phyloP scores from a whole-genome alignment of 2,113 vertebrate genomes.

The Saguinus imperator region DNA sequence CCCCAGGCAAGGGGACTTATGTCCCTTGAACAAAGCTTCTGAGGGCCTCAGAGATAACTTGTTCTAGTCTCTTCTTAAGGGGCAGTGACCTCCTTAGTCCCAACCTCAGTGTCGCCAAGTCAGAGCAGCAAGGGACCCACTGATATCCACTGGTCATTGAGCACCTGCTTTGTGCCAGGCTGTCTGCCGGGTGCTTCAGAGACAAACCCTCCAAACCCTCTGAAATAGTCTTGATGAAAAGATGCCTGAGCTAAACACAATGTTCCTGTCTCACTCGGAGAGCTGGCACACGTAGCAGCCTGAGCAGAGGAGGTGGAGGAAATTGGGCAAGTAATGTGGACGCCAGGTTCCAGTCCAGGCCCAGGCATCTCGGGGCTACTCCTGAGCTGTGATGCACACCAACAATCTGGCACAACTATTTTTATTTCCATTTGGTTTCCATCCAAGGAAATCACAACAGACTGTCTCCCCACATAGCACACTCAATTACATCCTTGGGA shows the following conservation, averaged over 20 bases:
- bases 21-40: not conserved
- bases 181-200: not conserved
- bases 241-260: not conserved
- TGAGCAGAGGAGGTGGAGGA: not conserved
- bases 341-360: not conserved
- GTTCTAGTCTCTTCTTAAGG: not conserved
- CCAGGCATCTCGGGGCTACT: not conserved
- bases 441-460: conserved; percentile 45
- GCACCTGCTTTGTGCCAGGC: not conserved
- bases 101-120: not conserved
- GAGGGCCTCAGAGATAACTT: not conserved
- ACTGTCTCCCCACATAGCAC: conserved; percentile 45
- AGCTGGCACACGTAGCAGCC: not conserved
- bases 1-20: not conserved
- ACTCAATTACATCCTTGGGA: conserved; percentile 3
- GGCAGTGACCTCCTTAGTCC: not conserved
- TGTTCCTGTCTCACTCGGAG: not conserved
- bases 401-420: conserved; percentile 23
- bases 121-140: not conserved
- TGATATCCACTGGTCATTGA: not conserved
- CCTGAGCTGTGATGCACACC: not conserved
- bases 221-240: not conserved
- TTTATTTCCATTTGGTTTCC: conserved; percentile 47
- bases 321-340: not conserved
- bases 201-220: not conserved